Evolutionary conservation across 1,140 invertebrate genomes (phyloP).

Genomic region (Habropoda laboriosa): DNA sequence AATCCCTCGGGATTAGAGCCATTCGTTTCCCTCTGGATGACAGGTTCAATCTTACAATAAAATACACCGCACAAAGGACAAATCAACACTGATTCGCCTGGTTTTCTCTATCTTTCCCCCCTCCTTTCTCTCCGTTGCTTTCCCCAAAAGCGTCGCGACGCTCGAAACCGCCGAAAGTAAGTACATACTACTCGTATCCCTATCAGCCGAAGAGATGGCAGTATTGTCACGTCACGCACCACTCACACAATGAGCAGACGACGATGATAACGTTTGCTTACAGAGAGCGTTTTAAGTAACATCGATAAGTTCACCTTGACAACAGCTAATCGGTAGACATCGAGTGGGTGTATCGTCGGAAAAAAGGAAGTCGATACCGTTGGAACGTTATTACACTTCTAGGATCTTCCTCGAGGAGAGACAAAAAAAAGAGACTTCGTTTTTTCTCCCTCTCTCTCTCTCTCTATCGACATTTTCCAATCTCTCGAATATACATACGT

Average conservation of each 20-base stretch:
- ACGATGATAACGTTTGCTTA: slow-evolving; percentile 50
- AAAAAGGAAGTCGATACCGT: background rate
- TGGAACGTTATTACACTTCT: background rate
- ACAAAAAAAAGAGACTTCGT: background rate
- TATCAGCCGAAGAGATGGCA: slow-evolving; percentile 66
- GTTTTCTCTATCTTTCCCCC: too few species aligned
- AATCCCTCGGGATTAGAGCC: slow-evolving; percentile 38
- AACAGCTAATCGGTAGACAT: slow-evolving; percentile 39
- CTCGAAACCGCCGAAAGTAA: too few species aligned
- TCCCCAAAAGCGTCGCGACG: background rate
- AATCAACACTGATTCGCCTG: too few species aligned
- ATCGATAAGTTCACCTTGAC: slow-evolving; percentile 37
- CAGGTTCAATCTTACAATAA: slow-evolving; percentile 16
- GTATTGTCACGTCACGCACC: slow-evolving; percentile 68
- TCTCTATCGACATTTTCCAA: too few species aligned
- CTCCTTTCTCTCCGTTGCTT: background rate
- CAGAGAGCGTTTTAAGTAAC: slow-evolving; percentile 43
- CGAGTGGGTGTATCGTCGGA: background rate
- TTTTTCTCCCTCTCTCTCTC: too few species aligned
- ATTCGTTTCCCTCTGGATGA: slow-evolving; percentile 20
- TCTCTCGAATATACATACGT: too few species aligned
- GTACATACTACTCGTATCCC: slow-evolving; percentile 14
- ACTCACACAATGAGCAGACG: slow-evolving; percentile 58
- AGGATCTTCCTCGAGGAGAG: background rate
- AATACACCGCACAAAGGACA: slow-evolving; percentile 1